Conservation (phyloP, 1,140 invertebrate species). For the Proales similis region DNA sequence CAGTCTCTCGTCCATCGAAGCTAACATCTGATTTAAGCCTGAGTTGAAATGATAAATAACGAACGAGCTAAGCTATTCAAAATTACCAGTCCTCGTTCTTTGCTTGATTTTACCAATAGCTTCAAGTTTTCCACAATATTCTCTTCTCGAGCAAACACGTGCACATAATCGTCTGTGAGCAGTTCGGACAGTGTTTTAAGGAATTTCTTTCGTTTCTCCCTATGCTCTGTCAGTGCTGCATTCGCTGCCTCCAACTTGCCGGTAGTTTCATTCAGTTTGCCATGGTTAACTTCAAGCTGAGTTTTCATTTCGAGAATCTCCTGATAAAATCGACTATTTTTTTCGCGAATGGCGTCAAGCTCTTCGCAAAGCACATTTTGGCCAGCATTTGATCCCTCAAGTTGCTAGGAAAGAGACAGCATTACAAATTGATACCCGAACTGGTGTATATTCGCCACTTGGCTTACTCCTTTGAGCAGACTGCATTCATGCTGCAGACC, state of each 20-base stretch:
- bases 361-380: too few relatives aligned
- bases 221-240: constrained; percentile 39
- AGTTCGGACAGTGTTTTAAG: constrained; percentile 40
- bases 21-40: too few relatives aligned
- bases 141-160: constrained; percentile 44
- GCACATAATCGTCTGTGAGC: constrained; percentile 42
- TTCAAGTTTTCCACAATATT: constrained; percentile 43
- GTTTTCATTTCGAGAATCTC: constrained; percentile 40
- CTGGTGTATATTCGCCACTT: too few relatives aligned
- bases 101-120: constrained; percentile 31
- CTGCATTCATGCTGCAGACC: too few relatives aligned
- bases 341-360: constrained; percentile 45
- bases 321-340: too few relatives aligned
- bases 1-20: too few relatives aligned
- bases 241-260: constrained; percentile 42
- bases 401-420: too few relatives aligned
- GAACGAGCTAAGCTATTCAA: too few relatives aligned
- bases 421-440: too few relatives aligned
- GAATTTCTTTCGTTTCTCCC: constrained; percentile 35
- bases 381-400: too few relatives aligned
- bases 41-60: too few relatives aligned
- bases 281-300: constrained; percentile 39
- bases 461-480: too few relatives aligned
- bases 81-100: constrained; percentile 29
- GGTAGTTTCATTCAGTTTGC: constrained; percentile 42